A percentile compares a stretch with the other conserved stretches of the same genome.
phyloP scores from a whole-genome alignment of 1,140 invertebrate species.

The Wasmannia auropunctata region DNA sequence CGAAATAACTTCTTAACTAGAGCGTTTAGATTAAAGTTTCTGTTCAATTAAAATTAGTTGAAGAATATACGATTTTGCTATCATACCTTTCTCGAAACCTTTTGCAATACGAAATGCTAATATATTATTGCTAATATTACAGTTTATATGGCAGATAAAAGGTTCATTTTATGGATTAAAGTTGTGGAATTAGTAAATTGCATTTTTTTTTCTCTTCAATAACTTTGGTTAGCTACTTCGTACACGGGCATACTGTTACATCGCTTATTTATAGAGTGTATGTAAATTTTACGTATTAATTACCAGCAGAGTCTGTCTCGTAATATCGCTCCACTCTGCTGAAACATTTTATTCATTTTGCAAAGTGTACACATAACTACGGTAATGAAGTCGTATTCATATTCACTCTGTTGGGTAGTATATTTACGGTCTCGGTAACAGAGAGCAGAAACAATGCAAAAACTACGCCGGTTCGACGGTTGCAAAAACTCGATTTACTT shows the following conservation, averaged over 20 bases:
- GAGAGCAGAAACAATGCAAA: slow-evolving; percentile 52
- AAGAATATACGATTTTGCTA: background rate
- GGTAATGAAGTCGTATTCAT: slow-evolving; percentile 60
- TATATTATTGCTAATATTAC: background rate
- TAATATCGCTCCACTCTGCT: slow-evolving; percentile 49
- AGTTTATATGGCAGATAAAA: background rate
- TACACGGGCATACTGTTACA: background rate
- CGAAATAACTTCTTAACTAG: slow-evolving; percentile 8
- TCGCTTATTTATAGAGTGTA: slow-evolving; percentile 35
- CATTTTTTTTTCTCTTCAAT: slow-evolving; percentile 6
- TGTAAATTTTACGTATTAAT: slow-evolving; percentile 60
- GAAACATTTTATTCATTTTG: slow-evolving; percentile 58
- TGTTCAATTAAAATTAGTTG: slow-evolving; percentile 27
- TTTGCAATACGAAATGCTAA: background rate
- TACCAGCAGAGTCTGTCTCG: slow-evolving; percentile 42
- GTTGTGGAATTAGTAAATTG: slow-evolving; percentile 1
- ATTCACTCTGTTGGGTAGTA: slow-evolving; percentile 36
- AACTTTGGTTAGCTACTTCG: slow-evolving; percentile 1
- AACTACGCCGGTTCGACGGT: slow-evolving; percentile 50
- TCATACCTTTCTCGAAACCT: background rate
- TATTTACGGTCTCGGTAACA: slow-evolving; percentile 52
- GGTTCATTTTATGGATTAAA: background rate
- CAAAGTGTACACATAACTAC: slow-evolving; percentile 60
- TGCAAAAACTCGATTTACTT: slow-evolving; percentile 52
- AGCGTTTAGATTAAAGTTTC: slow-evolving; percentile 48